Conservation (phyloP, 1,140 invertebrate species). For the Aradophagus sp. region DNA sequence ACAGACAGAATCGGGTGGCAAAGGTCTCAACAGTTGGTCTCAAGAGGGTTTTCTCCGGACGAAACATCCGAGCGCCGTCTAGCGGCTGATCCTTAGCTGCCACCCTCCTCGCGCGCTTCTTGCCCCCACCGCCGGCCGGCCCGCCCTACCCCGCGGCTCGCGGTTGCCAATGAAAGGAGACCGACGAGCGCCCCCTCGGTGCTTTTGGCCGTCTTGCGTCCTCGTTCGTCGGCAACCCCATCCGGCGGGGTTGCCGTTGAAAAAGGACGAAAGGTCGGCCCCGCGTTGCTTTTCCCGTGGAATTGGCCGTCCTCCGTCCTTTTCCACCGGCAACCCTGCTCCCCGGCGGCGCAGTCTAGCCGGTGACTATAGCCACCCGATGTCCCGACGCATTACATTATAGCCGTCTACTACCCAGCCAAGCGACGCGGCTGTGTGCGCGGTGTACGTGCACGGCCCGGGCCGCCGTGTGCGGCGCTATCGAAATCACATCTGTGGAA, state of each 20-base stretch:
- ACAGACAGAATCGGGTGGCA: constrained; percentile 5
- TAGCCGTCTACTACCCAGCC: constrained; percentile 45
- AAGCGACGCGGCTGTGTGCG: constrained; percentile 18
- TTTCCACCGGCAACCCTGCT: constrained; percentile 46
- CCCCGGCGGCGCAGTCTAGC: constrained; percentile 47
- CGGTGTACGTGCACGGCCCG: constrained; percentile 11
- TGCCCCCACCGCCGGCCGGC: constrained; percentile 21
- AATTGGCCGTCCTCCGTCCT: constrained; percentile 31
- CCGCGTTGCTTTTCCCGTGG: no score
- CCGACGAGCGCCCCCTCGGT: no score
- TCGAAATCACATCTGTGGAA: constrained; percentile 53
- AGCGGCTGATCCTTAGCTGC: constrained; percentile 42
- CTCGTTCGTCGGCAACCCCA: no score
- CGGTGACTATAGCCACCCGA: constrained; percentile 48
- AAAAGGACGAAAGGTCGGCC: no score
- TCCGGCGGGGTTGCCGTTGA: no score
- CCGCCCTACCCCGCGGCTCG: constrained; percentile 34
- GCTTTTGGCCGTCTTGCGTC: no score
- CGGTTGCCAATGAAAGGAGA: no score
- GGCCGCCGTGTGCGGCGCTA: constrained; percentile 33
- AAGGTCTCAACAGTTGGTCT: constrained; percentile 47
- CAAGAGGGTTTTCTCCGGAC: constrained; percentile 44
- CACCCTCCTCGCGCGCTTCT: constrained; percentile 35
- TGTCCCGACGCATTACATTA: constrained; percentile 54
- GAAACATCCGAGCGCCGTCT: constrained; percentile 47